These are phyloP conservation scores for Macrostomum cliftonense DNA, from an alignment of 2,888 invertebrate genomes.

Conservation along the genomic window DNA sequence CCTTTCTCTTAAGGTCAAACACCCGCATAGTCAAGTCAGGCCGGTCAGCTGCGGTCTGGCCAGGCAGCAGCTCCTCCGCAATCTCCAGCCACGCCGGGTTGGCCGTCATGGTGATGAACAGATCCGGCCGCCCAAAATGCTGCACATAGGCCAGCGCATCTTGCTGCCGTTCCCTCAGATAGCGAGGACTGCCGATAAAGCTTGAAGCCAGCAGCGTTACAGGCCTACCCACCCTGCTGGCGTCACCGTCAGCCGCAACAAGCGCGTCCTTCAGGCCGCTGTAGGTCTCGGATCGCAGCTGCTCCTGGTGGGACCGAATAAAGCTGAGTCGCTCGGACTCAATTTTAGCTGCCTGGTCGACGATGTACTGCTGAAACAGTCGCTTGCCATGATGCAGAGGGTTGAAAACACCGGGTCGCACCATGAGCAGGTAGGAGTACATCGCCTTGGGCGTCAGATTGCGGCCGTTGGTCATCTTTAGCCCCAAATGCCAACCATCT, in stretches of 20 bases:
- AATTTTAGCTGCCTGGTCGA: constrained; percentile 13
- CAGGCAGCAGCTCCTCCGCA: constrained; percentile 3
- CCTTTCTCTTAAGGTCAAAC: constrained; percentile 6
- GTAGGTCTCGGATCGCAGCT: constrained; percentile 14
- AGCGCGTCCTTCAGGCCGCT: too few species aligned
- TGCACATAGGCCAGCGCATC: constrained; percentile 38
- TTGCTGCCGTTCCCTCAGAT: constrained; percentile 32
- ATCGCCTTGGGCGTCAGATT: not conserved
- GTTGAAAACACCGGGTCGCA: not conserved
- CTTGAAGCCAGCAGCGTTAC: constrained; percentile 17
- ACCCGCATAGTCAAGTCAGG: constrained; percentile 10
- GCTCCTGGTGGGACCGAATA: constrained; percentile 12
- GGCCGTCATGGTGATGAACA: constrained; percentile 25
- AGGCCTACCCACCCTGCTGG: constrained; percentile 11
- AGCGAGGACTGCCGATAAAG: constrained; percentile 26
- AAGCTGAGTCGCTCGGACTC: constrained; percentile 13
- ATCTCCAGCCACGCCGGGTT: constrained; percentile 14
- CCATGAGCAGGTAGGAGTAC: not conserved
- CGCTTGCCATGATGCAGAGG: not conserved
- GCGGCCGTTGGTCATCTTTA: not conserved
- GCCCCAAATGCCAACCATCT: not conserved
- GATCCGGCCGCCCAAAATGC: constrained; percentile 34
- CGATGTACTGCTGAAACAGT: constrained; percentile 10
- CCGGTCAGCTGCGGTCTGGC: constrained; percentile 7
- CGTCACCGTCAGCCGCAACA: too few species aligned